Evolutionary conservation across 2,113 vertebrate genomes (phyloP), one percentile per base, ranked within the genome.

Genomic region (Ia io): DNA sequence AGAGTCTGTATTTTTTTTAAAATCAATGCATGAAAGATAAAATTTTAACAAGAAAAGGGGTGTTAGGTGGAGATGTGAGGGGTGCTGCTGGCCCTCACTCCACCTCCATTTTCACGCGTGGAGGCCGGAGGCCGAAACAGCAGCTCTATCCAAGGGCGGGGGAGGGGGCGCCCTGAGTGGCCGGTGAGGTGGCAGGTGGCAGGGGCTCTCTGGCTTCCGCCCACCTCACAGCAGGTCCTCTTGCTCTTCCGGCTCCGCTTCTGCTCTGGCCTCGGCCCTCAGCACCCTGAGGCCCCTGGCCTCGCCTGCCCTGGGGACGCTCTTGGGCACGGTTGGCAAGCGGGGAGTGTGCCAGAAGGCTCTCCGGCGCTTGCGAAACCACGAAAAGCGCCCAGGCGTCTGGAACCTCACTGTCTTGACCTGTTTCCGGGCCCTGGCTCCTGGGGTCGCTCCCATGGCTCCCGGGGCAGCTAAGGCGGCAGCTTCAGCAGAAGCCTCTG

Each of bases 371-470:
- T 92, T 95, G 5, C 28, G 82, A 51, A 97, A 94, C 97, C 96
- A 97, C 0, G 85, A 74, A 35, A 97, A 97, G 7, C 95, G 95
- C 1, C 96, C 90, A 0, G 96, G 96, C 11, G 96, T 97, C 91
- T 97, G 96, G 94, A 97, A 97, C 88, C 97, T 97, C 37, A 97
- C 97, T 32, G 97, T 95, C 73, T 97, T 97, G 61, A 96, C 96
- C 37, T 92, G 96, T 79, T 97, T 97, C 63, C 2, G 85, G 67
- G 82, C 22, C 44, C 49, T 49, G 4, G 90, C 9, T 92, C 69
- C 89, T 23, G 85, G 30, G 37, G 37, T n/a, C 9, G 47, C 20
- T n/a, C 80, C 84, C 4, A 35, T 0, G 17, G 30, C 2, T 20
- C 32, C 73, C 25, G 1, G 37, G 16, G 71, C 30, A 76, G 83